phyloP scores from a whole-genome alignment of 2,888 invertebrate species.

The Conomelus anceps region DNA sequence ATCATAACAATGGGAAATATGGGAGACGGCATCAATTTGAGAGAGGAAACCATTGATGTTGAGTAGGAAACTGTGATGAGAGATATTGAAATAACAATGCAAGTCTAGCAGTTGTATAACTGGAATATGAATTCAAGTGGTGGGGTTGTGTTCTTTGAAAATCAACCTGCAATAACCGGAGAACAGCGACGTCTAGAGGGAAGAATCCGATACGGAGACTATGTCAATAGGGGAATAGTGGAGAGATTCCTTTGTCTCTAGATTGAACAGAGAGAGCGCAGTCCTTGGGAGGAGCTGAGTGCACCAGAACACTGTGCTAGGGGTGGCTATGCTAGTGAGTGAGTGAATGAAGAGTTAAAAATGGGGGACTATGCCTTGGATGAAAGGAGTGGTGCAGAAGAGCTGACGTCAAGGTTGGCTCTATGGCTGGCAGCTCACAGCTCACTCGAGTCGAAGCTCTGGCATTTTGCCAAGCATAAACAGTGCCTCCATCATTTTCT shows the following conservation, averaged over 20 bases:
- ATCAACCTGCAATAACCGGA: background rate
- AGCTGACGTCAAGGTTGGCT: background rate
- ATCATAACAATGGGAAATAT: too few species aligned
- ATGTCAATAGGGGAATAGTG: slow-evolving; percentile 11
- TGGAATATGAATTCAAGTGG: background rate
- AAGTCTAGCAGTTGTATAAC: background rate
- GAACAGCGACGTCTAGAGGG: background rate
- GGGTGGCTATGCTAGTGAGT: too few species aligned
- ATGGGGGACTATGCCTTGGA: background rate
- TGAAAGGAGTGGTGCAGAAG: background rate
- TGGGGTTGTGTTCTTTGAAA: background rate
- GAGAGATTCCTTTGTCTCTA: slow-evolving; percentile 6
- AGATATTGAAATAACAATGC: background rate
- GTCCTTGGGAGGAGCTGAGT: background rate
- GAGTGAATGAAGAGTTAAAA: background rate
- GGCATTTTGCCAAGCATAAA: background rate
- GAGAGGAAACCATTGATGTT: background rate
- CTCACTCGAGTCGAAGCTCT: background rate
- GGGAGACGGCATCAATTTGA: background rate
- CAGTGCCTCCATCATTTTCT: background rate
- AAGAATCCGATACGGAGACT: background rate
- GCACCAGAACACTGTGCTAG: too few species aligned
- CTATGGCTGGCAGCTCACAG: background rate
- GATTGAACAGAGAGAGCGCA: background rate
- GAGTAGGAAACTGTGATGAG: background rate